Base-by-base conservation (phyloP, 2,797 vertebrate species). In the Myoxocephalus aenaeus region DNA sequence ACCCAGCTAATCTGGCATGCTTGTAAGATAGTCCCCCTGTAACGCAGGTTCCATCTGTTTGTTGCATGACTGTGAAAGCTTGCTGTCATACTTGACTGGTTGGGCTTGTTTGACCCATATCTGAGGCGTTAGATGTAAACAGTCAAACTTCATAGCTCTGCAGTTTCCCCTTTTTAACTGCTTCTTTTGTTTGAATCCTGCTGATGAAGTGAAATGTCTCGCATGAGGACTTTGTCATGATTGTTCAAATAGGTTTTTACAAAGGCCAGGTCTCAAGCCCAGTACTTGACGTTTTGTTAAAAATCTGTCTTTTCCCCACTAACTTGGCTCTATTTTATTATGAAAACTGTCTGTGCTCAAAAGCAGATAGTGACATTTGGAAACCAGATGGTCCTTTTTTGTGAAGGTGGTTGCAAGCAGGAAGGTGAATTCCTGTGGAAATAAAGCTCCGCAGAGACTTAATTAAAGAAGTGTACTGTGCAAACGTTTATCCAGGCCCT, bases 401-500 rank as follows among this genome's bases (percentile, higher is more conserved):
- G 65, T 57, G 56, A 87, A 79, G 76, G 80, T 87, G 70, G 83
- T 77, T 77, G 80, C 58, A 73, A 88, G 70, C 81, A 86, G 83
- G 84, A 90, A 90, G 89, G 87, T 89, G 86, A 81, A 90, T 87
- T 92, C 83, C 85, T 92, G 80, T 89, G 90, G 91, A 90, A 89
- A 90, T 91, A 88, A 89, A 89, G 86, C 87, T 93, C 90, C 76
- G n/a, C 79, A 48, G 89, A 91, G 90, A 88, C 85, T 88, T 89
- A 87, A 93, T 94, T 92, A 93, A 86, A 90, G 82, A 80, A 83
- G 82, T 11, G 73, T 61, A 87, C 86, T 91, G 88, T 81, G 91
- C 84, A 93, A 93, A 93, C 86, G 89, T 94, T 94, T 93, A 91
- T 92, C 88, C 87, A 90, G 82, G 73, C 87, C 83, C 87, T 83